Base-by-base conservation (phyloP, 2,888 invertebrate genomes). In the Diploptera punctata region DNA sequence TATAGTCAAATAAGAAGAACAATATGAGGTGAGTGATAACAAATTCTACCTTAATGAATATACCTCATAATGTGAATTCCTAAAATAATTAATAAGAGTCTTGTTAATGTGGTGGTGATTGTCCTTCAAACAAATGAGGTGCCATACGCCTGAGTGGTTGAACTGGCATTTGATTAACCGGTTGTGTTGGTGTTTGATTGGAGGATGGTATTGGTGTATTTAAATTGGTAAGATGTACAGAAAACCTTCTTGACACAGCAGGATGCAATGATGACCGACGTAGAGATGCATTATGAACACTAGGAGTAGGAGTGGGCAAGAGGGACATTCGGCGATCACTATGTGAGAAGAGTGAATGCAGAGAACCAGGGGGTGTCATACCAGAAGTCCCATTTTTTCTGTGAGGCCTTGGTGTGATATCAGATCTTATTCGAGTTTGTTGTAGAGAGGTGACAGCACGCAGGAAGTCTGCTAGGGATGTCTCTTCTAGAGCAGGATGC, bases 381-480 rank as follows among this genome's bases (percentile, higher is more conserved):
- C 83, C 83, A 19, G 87, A 87, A 0, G 84, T 87, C 18, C 88
- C 88, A 75, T 86, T 76, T 80, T 88, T 88, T 16, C 87, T 82
- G 72, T 85, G 84, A 0, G 84, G 84, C 13, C 18, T 31, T 3
- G 54, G 29, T 16, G 68, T 3, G n/a, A 24, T 9, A 5, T n/a
- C 24, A 13, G 74, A 26, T 31, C 47, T 33, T 21, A 52, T 84
- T 0, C 86, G 85, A 65, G 84, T 82, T 0, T 86, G 83, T 76
- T 89, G 89, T 31, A 94, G 84, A n/a, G 90, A 88, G 61, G 93
- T 91, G 62, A 95, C 82, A 0, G 93, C 93, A 71, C 93, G 86
- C 29, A 95, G 86, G 69, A 95, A 87, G 82, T 95, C 94, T 0
- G 93, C 94, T 16, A 95, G 86, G 24, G 93, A 93, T 0, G 94